A percentile compares a stretch with the other conserved stretches of the same genome.
These are phyloP conservation scores for Dysidea cf. avara DNA, from an alignment of 37 sponge, comb jelly and placozoan species.

Conservation along the genomic window DNA sequence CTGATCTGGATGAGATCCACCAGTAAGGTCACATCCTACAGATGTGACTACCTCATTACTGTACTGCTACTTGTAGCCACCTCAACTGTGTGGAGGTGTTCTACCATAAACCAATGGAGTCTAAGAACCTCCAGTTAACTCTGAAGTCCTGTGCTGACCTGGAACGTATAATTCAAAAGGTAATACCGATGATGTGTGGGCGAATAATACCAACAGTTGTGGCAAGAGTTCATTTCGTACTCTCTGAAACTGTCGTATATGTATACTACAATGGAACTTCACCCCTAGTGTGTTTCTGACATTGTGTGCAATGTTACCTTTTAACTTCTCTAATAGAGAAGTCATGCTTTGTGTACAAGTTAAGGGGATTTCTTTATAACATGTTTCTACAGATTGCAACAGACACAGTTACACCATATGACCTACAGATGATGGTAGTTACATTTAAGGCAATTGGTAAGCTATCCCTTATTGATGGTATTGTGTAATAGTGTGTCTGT, in stretches of 20 bases:
- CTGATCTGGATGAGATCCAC: constrained; percentile 43
- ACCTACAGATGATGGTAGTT: constrained; percentile 44
- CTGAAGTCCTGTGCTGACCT: constrained; percentile 63
- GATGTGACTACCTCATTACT: no score
- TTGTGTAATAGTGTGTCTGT: constrained; percentile 1
- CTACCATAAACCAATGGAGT: constrained; percentile 1
- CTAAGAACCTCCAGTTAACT: constrained; percentile 13
- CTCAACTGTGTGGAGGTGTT: constrained; percentile 71
- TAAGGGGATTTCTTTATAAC: no score
- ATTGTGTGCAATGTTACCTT: no score
- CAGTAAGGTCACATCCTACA: constrained; percentile 10
- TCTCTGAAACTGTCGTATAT: not conserved
- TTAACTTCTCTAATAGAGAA: no score
- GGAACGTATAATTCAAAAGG: constrained; percentile 75
- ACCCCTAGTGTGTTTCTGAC: no score
- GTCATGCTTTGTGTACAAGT: no score
- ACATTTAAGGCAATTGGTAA: constrained; percentile 39
- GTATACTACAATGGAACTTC: not conserved
- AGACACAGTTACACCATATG: constrained; percentile 8
- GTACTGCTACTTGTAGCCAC: constrained; percentile 55
- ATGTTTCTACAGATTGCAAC: constrained; percentile 45
- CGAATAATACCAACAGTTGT: no score
- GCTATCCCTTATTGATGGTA: not conserved
- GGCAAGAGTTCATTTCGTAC: not conserved
- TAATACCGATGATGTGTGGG: not conserved